Base-by-base conservation (phyloP, 1,140 invertebrate genomes). In the Apis florea region DNA sequence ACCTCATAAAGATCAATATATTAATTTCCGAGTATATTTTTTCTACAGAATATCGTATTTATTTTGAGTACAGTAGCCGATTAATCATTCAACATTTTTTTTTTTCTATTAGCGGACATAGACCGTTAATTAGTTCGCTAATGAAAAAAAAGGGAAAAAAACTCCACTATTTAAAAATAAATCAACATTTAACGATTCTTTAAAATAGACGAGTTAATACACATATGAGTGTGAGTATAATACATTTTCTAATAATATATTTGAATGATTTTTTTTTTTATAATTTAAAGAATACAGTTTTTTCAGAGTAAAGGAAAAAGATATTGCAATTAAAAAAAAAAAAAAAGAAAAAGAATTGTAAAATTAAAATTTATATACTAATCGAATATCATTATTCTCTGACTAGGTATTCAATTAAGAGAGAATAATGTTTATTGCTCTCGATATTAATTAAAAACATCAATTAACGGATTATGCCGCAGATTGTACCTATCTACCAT, bases 381-480 rank as follows among this genome's bases (percentile, higher is more conserved):
- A 73, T 68, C 58, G 53, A 79, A 84, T 85, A 85, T 54, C 58
- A 78, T 70, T 66, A 59, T 74, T 79, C 49, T 69, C 66, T 82
- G 79, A 82, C 79, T 82, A 82, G 79, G 67, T 40, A 75, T 76
- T 84, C 56, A 53, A 74, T 80, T 80, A 66, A 80, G 72, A 80
- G 53, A 77, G 59, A 80, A 67, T 74, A 67, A 80, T 66, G 59
- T 80, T 80, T 54, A 81, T 84, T 67, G 67, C 71, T 75, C 76
- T 61, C 59, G 67, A 67, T 58, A 73, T 75, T 53, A 63, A 74
- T 85, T 54, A 64, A 76, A 86, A 68, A 66, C 73, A 58, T 82
- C 83, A 89, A 93, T 93, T 92, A 94, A 94, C 93, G 92, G 92
- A 84, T 93, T 92, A 93, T 93, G 92, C 91, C 90, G 90, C 82